Conservation (phyloP, 2,113 vertebrate genomes). For the Oreochromis tanganicae region DNA sequence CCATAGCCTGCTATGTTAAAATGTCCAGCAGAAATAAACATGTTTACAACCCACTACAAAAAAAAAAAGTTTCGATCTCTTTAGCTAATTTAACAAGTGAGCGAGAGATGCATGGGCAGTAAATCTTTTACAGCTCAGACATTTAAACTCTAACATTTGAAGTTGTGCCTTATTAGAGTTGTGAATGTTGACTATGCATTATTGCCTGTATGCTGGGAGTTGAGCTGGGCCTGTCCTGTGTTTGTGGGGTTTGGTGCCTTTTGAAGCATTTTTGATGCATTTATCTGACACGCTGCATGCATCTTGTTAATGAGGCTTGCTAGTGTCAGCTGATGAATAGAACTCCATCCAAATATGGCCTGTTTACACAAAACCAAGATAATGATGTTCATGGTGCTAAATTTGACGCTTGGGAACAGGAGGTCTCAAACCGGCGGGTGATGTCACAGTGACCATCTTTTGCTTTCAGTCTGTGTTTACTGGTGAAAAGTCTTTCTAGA, state of each 20-base stretch:
- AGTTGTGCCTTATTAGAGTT: background rate
- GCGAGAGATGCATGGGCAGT: background rate
- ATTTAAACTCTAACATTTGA: background rate
- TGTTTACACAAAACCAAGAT: background rate
- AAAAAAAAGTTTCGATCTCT: background rate
- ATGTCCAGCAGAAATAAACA: background rate
- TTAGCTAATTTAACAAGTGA: background rate
- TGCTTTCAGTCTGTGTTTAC: background rate
- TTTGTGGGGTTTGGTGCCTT: background rate
- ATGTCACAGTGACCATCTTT: background rate
- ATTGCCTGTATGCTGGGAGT: background rate
- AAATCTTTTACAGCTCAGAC: background rate
- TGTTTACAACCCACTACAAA: background rate
- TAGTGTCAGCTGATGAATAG: background rate
- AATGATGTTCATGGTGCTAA: background rate
- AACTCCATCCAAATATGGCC: background rate
- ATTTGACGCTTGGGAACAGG: background rate
- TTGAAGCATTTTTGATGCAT: background rate
- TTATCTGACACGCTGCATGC: background rate
- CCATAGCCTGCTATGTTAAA: background rate
- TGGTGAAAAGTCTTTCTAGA: background rate
- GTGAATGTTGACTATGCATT: background rate
- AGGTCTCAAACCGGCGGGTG: background rate
- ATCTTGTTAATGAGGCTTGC: background rate
- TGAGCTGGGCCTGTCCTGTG: background rate